Percentiles rank a stretch among this genome's conserved stretches.
Conservation (phyloP, 2,113 vertebrate genomes). For the Poecile atricapillus region DNA sequence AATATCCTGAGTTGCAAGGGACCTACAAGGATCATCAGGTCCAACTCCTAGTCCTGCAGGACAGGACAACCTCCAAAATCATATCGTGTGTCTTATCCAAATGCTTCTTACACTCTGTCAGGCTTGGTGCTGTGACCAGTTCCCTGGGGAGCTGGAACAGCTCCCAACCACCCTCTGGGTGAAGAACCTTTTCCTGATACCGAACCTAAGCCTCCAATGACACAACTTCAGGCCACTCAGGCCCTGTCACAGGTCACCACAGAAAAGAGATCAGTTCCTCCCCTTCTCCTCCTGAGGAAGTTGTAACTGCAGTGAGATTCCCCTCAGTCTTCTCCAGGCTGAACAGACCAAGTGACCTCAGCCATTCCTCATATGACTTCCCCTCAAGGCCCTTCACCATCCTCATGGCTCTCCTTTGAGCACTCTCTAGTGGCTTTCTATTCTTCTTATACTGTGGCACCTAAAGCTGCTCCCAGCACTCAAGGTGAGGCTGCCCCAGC, state of each 20-base stretch:
- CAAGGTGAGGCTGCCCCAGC: rapidly evolving
- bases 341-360: background rate
- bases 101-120: background rate
- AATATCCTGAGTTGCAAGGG: background rate
- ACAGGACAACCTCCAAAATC: background rate
- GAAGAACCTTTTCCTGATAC: background rate
- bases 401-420: rapidly evolving
- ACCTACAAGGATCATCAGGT: background rate
- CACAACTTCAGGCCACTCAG: rapidly evolving
- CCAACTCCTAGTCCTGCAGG: background rate
- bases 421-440: background rate
- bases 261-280: background rate
- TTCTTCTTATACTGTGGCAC: background rate
- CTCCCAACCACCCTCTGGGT: background rate
- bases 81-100: background rate
- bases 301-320: rapidly evolving
- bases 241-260: background rate
- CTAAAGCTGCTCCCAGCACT: background rate
- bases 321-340: background rate
- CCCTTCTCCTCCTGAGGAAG: rapidly evolving
- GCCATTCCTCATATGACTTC: rapidly evolving
- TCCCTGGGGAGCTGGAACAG: background rate
- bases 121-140: background rate
- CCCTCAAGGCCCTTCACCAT: background rate
- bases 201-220: background rate